Conservation (phyloP, 2,888 invertebrate genomes). For the Epinotia bilunana region DNA sequence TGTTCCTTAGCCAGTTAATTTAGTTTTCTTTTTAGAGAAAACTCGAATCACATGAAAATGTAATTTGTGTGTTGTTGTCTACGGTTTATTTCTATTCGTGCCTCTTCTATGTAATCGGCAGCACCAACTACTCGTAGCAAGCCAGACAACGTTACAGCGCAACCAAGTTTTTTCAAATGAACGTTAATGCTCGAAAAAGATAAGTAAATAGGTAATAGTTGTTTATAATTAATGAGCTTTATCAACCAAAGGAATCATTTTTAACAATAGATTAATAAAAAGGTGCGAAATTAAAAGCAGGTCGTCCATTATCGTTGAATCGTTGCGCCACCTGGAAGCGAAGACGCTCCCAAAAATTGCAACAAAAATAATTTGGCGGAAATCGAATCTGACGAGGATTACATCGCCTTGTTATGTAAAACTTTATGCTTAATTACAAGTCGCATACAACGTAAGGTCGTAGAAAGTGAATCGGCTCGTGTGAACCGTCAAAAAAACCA, state of each 20-base stretch:
- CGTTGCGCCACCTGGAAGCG: slow-evolving; percentile 37
- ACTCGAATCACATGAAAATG: no score
- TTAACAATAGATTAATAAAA: slow-evolving; percentile 17
- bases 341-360: slow-evolving; percentile 46
- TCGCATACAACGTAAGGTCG: slow-evolving; percentile 83
- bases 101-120: no score
- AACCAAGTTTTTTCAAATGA: not conserved
- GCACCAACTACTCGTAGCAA: no score
- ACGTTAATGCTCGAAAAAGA: not conserved
- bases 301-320: slow-evolving; percentile 10
- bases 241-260: slow-evolving; percentile 13
- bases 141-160: no score
- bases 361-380: slow-evolving; percentile 62
- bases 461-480: slow-evolving; percentile 84
- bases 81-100: no score
- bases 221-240: slow-evolving; percentile 3
- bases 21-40: no score
- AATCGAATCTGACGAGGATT: slow-evolving; percentile 71
- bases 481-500: slow-evolving; percentile 83
- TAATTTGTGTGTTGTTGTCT: no score
- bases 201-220: slow-evolving; percentile 20
- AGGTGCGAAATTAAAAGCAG: slow-evolving; percentile 29
- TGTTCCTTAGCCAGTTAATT: no score
- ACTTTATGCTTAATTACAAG: slow-evolving; percentile 80
- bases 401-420: slow-evolving; percentile 81